phyloP scores from a whole-genome alignment of 1,140 invertebrate genomes.

The Drosophila malerkotliana region DNA sequence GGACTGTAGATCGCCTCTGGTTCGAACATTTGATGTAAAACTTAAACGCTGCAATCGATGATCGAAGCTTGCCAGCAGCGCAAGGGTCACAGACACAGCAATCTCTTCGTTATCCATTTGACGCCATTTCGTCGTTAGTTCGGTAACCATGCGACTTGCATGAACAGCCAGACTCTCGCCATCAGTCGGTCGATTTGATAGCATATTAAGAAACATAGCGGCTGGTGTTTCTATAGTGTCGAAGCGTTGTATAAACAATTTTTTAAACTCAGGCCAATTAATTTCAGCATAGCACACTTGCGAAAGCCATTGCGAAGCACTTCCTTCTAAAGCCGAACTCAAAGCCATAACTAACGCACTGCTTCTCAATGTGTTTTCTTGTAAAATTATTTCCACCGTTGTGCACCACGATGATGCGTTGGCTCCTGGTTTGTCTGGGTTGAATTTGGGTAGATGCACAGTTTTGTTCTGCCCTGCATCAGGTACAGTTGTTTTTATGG shows the following conservation, averaged over 20 bases:
- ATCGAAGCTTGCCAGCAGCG: too few species aligned
- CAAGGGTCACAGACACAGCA: too few species aligned
- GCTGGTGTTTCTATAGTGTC: constrained; percentile 37
- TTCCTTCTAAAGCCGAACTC: constrained; percentile 16
- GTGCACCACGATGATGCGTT: neutral
- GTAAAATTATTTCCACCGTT: neutral
- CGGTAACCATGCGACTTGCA: too few species aligned
- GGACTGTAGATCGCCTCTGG: too few species aligned
- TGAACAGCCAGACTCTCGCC: too few species aligned
- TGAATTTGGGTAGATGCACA: constrained; percentile 13
- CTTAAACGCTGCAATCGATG: too few species aligned
- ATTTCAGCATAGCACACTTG: constrained; percentile 65
- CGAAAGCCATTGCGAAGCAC: constrained; percentile 60
- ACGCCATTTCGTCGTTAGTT: too few species aligned
- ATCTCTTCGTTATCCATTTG: too few species aligned
- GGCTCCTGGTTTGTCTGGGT: constrained; percentile 3
- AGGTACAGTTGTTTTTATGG: constrained; percentile 10
- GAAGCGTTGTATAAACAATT: constrained; percentile 37
- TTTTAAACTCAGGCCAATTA: constrained; percentile 53
- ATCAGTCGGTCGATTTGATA: too few species aligned
- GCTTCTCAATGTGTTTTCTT: neutral
- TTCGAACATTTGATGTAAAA: too few species aligned
- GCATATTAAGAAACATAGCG: too few species aligned
- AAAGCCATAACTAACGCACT: constrained; percentile 9
- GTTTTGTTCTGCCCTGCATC: constrained; percentile 4